Conservation (phyloP, 2,113 vertebrate species). For the Manacus vitellinus region DNA sequence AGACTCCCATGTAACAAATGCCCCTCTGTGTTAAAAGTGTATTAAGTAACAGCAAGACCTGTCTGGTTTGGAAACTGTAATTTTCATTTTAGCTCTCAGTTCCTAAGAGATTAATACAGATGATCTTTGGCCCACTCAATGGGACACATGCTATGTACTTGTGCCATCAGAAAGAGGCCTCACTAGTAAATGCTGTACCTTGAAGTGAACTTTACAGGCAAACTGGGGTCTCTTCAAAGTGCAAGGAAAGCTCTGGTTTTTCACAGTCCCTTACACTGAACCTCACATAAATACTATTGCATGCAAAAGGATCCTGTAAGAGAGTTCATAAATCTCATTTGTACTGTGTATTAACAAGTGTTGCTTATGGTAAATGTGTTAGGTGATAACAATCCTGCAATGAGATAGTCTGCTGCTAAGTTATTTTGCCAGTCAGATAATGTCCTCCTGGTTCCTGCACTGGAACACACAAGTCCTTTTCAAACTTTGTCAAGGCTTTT, state of each 20-base stretch:
- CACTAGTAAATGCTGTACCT: not conserved
- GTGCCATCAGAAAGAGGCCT: slow-evolving; percentile 2
- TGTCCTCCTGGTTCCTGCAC: not conserved
- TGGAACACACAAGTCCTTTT: not conserved
- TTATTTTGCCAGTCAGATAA: not conserved
- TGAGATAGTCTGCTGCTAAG: not conserved
- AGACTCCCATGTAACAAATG: slow-evolving; percentile 38
- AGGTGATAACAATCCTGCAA: not conserved
- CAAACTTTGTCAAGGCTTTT: not conserved
- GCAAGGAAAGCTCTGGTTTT: not conserved
- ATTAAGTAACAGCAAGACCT: slow-evolving; percentile 23
- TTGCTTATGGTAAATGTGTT: not conserved
- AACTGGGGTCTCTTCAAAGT: not conserved
- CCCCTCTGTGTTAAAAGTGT: not conserved
- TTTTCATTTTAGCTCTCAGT: not conserved
- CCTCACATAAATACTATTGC: not conserved
- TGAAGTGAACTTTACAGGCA: not conserved
- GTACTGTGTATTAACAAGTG: not conserved
- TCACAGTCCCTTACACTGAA: not conserved
- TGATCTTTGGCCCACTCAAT: not conserved
- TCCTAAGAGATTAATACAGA: slow-evolving; percentile 2
- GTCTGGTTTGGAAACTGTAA: slow-evolving; percentile 30
- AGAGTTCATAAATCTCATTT: not conserved
- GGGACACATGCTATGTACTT: not conserved
- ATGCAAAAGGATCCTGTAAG: not conserved